Conservation (phyloP, 2,113 vertebrate species). For the Pelecanoides urinatrix region DNA sequence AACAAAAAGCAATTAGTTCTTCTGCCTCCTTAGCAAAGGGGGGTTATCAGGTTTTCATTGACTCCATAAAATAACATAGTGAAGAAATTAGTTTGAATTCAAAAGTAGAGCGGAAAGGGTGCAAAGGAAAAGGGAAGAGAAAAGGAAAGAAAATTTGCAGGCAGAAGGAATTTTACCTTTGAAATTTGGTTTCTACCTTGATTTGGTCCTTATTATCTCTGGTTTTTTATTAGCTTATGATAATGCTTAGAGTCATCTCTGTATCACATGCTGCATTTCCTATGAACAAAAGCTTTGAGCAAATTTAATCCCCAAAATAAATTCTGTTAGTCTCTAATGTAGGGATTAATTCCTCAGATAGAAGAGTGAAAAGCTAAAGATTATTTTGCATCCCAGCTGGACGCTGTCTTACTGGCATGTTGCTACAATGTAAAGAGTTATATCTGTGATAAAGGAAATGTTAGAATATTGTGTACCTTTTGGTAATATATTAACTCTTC, state of each 20-base stretch:
- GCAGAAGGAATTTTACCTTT: neutral
- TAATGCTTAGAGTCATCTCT: constrained; percentile 26
- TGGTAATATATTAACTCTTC: constrained; percentile 11
- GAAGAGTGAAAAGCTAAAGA: too few relatives aligned
- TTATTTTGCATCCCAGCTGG: constrained; percentile 20
- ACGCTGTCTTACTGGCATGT: constrained; percentile 20
- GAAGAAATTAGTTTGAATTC: constrained; percentile 59
- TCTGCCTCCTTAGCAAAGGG: constrained; percentile 58
- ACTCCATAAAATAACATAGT: constrained; percentile 60
- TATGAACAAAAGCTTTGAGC: constrained; percentile 26
- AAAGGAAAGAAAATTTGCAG: neutral
- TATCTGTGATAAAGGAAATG: neutral
- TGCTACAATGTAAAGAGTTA: neutral
- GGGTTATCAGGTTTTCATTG: constrained; percentile 68
- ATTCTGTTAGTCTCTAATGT: constrained; percentile 21
- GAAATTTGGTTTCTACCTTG: constrained; percentile 42
- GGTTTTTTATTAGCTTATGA: constrained; percentile 23
- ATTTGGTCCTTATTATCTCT: constrained; percentile 23
- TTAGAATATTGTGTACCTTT: neutral
- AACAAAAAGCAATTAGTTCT: constrained; percentile 76
- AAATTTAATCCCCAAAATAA: constrained; percentile 53
- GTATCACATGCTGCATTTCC: neutral
- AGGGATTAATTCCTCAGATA: constrained; percentile 61
- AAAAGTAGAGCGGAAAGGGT: neutral
- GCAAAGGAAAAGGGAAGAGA: neutral